phyloP scores from a whole-genome alignment of 2,888 invertebrate species.

The Calliopum simillimum region DNA sequence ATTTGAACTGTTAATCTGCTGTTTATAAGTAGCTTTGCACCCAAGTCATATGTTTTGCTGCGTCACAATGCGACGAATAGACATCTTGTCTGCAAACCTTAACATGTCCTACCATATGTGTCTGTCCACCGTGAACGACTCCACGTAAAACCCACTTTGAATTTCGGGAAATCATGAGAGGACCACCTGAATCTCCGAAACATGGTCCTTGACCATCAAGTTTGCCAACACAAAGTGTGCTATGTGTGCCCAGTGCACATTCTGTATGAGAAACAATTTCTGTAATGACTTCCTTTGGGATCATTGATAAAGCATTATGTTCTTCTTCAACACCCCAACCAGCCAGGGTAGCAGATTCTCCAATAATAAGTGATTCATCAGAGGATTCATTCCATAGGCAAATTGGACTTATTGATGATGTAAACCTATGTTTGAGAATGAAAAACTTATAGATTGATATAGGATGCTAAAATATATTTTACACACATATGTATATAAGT shows the following conservation, averaged over 20 bases:
- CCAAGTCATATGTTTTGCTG: conserved; percentile 71
- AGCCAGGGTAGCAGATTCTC: conserved; percentile 65
- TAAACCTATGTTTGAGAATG: not conserved
- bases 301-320: conserved; percentile 43
- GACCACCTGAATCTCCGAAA: conserved; percentile 73
- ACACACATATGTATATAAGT: too few relatives aligned
- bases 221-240: conserved; percentile 60
- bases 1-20: too few relatives aligned
- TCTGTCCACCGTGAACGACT: conserved; percentile 65
- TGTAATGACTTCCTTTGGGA: conserved; percentile 66
- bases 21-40: too few relatives aligned
- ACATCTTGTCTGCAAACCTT: conserved; percentile 72
- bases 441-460: too few relatives aligned
- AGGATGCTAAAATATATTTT: too few relatives aligned
- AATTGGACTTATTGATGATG: conserved; percentile 40
- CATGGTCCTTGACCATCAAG: conserved; percentile 60
- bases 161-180: conserved; percentile 66
- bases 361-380: conserved; percentile 54
- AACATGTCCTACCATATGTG: not conserved
- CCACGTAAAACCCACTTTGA: conserved; percentile 67
- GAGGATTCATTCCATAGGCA: conserved; percentile 50
- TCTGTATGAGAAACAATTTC: conserved; percentile 63
- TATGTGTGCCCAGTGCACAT: conserved; percentile 48
- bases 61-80: conserved; percentile 75
- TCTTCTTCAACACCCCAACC: conserved; percentile 68